Evolutionary conservation across 2,113 vertebrate genomes (phyloP).

Genomic region (Archocentrus centrarchus): DNA sequence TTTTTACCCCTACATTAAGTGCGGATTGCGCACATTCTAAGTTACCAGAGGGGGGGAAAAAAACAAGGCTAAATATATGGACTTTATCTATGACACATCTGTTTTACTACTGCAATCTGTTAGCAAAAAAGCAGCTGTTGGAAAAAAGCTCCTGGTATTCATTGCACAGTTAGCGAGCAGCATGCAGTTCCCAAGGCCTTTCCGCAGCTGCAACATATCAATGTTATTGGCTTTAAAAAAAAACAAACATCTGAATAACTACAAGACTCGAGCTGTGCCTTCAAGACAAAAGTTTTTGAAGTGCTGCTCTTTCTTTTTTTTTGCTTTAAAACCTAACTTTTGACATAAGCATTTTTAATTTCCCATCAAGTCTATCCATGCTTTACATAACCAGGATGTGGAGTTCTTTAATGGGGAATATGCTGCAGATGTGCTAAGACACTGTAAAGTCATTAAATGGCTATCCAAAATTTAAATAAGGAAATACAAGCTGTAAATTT

Average conservation of each 20-base stretch:
- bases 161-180: conserved; percentile 67
- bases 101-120: conserved; percentile 68
- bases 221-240: conserved; percentile 45
- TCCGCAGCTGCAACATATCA: conserved; percentile 69
- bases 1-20: background rate
- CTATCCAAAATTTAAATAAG: conserved; percentile 1
- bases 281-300: conserved; percentile 38
- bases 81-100: conserved; percentile 69
- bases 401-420: background rate
- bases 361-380: background rate
- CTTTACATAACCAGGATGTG: background rate
- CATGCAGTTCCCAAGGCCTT: conserved; percentile 59
- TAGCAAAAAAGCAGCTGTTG: conserved; percentile 73
- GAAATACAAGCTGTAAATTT: background rate
- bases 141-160: conserved; percentile 64
- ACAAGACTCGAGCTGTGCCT: conserved; percentile 25
- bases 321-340: background rate
- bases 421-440: background rate
- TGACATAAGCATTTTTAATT: background rate
- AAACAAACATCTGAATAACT: conserved; percentile 55
- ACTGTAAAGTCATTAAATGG: background rate
- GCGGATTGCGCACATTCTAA: background rate
- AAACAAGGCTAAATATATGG: conserved; percentile 25
- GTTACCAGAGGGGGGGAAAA: background rate
- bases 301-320: background rate